Evolutionary conservation across 2,888 invertebrate species (phyloP), one percentile per base, ranked within the genome.

Genomic region (Euclidia mi): DNA sequence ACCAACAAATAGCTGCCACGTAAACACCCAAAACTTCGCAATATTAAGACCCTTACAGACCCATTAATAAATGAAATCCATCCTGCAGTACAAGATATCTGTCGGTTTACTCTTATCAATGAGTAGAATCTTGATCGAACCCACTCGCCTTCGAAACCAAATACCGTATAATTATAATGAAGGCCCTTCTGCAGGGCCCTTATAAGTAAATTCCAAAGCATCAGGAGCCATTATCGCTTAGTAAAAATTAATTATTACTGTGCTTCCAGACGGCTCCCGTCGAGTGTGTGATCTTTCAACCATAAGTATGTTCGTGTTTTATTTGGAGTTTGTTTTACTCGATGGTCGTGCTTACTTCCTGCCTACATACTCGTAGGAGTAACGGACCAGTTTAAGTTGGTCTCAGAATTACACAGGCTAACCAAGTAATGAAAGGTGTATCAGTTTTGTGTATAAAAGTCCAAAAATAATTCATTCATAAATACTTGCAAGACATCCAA

Each of bases 141-240:
- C 29, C 37, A n/a, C 18, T 18, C 20, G 18, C 34, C 52, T 41
- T 44, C 38, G 41, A 11, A 52, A 37, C 17, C 41, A 51, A 56
- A 53, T 47, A 55, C 38, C 71, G 45, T 70, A 48, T 66, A 70
- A 66, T 69, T 70, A 59, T 51, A 57, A 53, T 59, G 42, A 32
- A 45, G 37, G 53, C 25, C 17, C 34, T 32, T 28, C 66, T 28
- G 38, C 53, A n/a, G 14, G 29, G 51, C n/a, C n/a, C n/a, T n/a
- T n/a, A n/a, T n/a, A n/a, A n/a, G n/a, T n/a, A n/a, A n/a, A n/a
- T n/a, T n/a, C n/a, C n/a, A n/a, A n/a, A n/a, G n/a, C n/a, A n/a
- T n/a, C n/a, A n/a, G 51, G 37, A 47, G 14, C 45, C 40, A 20
- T 66, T 55, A 70, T 66, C 63, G 66, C 55, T 52, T 56, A 57